phyloP scores from a whole-genome alignment of 2,797 vertebrate species.

The Scleropages formosus region DNA sequence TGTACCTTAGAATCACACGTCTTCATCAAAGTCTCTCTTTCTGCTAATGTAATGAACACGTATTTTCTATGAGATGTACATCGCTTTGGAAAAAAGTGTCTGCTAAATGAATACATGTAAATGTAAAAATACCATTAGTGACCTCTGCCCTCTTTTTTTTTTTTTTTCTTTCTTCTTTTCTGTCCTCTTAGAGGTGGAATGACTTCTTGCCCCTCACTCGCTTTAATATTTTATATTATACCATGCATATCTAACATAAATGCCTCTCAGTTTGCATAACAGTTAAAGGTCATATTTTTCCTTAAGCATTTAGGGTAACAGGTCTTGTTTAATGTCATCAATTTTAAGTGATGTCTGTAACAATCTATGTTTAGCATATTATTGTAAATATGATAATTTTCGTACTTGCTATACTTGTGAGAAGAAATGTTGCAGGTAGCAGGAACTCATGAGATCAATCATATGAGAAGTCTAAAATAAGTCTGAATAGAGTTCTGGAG shows the following conservation, averaged over 20 bases:
- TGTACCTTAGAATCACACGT: too few species aligned
- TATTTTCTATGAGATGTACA: too few species aligned
- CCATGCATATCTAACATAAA: too few species aligned
- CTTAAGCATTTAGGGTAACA: not conserved
- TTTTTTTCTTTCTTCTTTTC: not conserved
- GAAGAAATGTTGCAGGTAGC: not conserved
- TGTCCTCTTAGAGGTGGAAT: not conserved
- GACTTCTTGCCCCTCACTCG: not conserved
- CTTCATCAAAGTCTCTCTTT: too few species aligned
- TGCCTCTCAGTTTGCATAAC: too few species aligned
- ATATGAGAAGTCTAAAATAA: not conserved
- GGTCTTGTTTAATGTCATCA: not conserved
- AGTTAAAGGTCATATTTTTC: too few species aligned
- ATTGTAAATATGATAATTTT: not conserved
- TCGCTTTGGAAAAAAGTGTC: too few species aligned
- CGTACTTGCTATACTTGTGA: not conserved
- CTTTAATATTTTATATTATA: too few species aligned
- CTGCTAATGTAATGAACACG: too few species aligned
- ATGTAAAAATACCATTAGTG: too few species aligned
- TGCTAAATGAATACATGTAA: too few species aligned
- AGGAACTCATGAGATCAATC: not conserved
- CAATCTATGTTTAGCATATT: not conserved
- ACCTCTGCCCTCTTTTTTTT: not conserved
- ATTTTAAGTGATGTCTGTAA: constrained; percentile 8
- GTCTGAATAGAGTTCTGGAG: not conserved